A percentile compares a stretch with the other conserved stretches of the same genome.
Evolutionary conservation across 2,888 invertebrate genomes (phyloP).

Genomic region (Melanostoma scalare): DNA sequence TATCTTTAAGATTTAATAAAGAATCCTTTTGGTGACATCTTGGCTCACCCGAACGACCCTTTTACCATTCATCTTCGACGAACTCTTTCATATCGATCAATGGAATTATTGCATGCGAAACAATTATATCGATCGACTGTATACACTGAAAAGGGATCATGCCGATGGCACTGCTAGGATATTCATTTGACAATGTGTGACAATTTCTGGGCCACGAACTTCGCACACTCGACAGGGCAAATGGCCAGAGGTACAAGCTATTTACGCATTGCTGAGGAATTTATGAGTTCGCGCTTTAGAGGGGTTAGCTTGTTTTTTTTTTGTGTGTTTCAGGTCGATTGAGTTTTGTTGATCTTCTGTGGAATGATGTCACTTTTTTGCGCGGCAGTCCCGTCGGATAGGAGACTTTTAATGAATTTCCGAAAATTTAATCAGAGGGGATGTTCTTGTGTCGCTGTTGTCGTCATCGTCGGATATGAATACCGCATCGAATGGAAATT

Average conservation of each 20-base stretch:
- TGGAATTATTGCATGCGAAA: conserved; percentile 37
- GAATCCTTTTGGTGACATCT: conserved; percentile 66
- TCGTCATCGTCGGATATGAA: conserved; percentile 41
- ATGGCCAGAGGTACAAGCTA: conserved; percentile 33
- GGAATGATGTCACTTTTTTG: conserved; percentile 39
- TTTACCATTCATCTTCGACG: conserved; percentile 55
- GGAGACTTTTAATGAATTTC: conserved; percentile 67
- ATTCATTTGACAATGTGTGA: conserved; percentile 72
- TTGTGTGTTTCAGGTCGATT: conserved; percentile 57
- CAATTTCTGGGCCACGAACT: conserved; percentile 66
- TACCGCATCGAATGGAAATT: conserved; percentile 64
- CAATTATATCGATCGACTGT: conserved; percentile 65
- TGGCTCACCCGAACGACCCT: conserved; percentile 67
- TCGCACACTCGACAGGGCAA: conserved; percentile 34
- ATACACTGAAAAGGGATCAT: conserved; percentile 16
- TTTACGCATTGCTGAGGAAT: conserved; percentile 36
- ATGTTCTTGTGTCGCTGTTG: conserved; percentile 44
- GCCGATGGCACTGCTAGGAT: conserved; percentile 28
- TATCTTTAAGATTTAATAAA: conserved; percentile 5
- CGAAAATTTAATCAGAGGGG: conserved; percentile 63
- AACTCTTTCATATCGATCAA: conserved; percentile 46
- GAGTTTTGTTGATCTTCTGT: conserved; percentile 54
- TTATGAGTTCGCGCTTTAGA: conserved; percentile 28
- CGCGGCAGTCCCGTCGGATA: conserved; percentile 10
- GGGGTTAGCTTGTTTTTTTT: conserved; percentile 15